phyloP scores from a whole-genome alignment of 2,888 invertebrate genomes.

The Diaperis boleti region DNA sequence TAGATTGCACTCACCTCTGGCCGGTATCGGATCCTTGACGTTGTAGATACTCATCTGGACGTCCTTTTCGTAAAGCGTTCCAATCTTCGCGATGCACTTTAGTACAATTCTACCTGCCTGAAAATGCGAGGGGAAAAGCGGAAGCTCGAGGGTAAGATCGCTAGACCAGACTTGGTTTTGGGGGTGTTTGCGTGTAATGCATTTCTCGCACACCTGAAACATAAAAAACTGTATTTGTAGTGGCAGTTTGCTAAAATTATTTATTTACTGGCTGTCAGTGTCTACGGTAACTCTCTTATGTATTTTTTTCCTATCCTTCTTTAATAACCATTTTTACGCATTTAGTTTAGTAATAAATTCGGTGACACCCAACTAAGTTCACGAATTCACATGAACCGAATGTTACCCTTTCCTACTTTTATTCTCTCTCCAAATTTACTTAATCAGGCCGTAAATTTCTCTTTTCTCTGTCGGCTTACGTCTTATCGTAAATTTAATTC shows the following conservation, averaged over 20 bases:
- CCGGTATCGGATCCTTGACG: constrained; percentile 82
- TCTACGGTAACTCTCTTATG: too few species aligned
- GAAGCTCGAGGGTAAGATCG: constrained; percentile 70
- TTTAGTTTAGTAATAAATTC: too few species aligned
- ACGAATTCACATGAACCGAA: too few species aligned
- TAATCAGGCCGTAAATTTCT: constrained; percentile 25
- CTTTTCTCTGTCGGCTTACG: constrained; percentile 5
- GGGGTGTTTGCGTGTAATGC: constrained; percentile 56
- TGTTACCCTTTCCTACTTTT: too few species aligned
- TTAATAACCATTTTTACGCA: too few species aligned
- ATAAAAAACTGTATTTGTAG: too few species aligned
- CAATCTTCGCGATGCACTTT: constrained; percentile 79
- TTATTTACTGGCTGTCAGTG: too few species aligned
- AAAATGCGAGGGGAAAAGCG: constrained; percentile 72
- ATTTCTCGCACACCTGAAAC: constrained; percentile 60
- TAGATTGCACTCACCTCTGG: constrained; percentile 77
- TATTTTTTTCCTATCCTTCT: too few species aligned
- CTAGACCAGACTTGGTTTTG: constrained; percentile 70
- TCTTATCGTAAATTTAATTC: constrained; percentile 12
- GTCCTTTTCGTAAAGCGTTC: constrained; percentile 76
- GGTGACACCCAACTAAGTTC: too few species aligned
- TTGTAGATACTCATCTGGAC: constrained; percentile 76
- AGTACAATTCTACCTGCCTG: constrained; percentile 75
- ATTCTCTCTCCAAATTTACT: neutral
- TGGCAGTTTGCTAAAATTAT: too few species aligned